Evolutionary conservation across 2,113 vertebrate genomes (phyloP), one percentile per base, ranked within the genome.

Genomic region (Oxygymnocypris stewartii): DNA sequence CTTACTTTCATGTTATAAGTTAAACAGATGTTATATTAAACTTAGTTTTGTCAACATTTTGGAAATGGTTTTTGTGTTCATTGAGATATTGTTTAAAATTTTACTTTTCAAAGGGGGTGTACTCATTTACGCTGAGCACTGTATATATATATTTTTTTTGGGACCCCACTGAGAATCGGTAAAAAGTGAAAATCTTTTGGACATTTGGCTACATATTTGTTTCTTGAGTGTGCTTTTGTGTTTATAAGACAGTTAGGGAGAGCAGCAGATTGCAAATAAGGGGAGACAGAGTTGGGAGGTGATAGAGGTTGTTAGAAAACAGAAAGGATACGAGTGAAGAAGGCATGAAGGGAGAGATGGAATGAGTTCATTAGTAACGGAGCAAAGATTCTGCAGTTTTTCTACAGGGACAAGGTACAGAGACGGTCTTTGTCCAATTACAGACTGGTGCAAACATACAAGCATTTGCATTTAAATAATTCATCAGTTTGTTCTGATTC

Each of bases 311-410:
- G 74, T 78, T 47, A 8, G 6, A 20, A 80, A 8, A 37, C 35
- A 47, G 67, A 14, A 35, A 75, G 85, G n/a, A 79, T 69, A 49
- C 51, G 54, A 74, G 79, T n/a, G 25, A 77, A 75, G n/a, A 49
- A 23, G 65, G n/a, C 65, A 74, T 28, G 47, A 69, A 78, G 59
- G 57, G 57, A 86, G 71, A 79, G 74, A 84, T 44, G 42, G 79
- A 82, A 73, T 44, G 86, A 59, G 73, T 82, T 77, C 16, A 57
- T 84, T 63, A 71, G 76, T 87, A 80, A 84, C 42, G 25, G 47
- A 69, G 23, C 57, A 35, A 37, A 87, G 57, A 79, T 79, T 84
- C 63, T 80, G 54, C 63, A 57, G 75, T 71, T 84, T 31, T 31
- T 31, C 28, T 31, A 31, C 28, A 31, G 28, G 28, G 28, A 31